These are phyloP conservation scores for Capitulum mitella DNA, from an alignment of 2,888 invertebrate genomes.

Conservation along the genomic window DNA sequence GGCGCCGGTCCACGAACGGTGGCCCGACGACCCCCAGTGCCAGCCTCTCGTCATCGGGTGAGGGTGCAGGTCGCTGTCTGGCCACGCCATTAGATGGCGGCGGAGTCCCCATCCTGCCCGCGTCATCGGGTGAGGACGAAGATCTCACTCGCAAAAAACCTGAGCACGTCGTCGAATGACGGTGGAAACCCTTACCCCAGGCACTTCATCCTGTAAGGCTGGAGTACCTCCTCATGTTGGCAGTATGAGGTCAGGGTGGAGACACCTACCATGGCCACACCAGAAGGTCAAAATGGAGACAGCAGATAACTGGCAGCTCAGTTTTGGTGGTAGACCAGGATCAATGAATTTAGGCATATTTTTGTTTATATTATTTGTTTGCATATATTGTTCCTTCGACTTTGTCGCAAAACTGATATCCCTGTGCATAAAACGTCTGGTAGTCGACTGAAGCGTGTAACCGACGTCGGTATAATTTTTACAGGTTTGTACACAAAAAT, in stretches of 20 bases:
- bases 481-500: background rate
- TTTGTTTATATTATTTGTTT: too few relatives aligned
- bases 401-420: too few relatives aligned
- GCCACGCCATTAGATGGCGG: background rate
- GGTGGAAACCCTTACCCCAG: background rate
- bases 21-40: background rate
- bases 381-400: too few relatives aligned
- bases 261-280: too few relatives aligned
- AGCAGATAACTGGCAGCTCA: background rate
- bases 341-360: background rate
- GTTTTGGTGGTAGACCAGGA: background rate
- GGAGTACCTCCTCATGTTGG: too few relatives aligned
- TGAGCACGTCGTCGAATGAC: background rate
- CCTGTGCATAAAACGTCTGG: too few relatives aligned
- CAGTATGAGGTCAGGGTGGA: too few relatives aligned
- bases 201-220: background rate
- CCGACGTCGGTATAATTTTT: background rate
- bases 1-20: background rate
- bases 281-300: too few relatives aligned
- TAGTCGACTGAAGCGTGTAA: too few relatives aligned
- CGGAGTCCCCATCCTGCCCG: background rate
- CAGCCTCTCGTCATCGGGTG: background rate
- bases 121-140: too few relatives aligned
- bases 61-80: background rate
- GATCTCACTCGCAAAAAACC: too few relatives aligned